These are phyloP conservation scores for Ommatoiulus sabulosus DNA, from an alignment of 2,888 invertebrate genomes.

Conservation along the genomic window DNA sequence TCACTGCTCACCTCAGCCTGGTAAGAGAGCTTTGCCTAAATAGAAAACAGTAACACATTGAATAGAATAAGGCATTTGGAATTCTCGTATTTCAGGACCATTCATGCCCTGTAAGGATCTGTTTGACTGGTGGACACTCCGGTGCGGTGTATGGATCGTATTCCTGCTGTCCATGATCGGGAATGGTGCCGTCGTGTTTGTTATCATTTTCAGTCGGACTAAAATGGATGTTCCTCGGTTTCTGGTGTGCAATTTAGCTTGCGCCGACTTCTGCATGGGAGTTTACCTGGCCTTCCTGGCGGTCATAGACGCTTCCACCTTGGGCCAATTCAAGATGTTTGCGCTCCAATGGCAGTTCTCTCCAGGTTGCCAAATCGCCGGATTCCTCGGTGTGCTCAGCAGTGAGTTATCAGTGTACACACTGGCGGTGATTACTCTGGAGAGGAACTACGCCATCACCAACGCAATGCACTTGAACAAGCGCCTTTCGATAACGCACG, in stretches of 20 bases:
- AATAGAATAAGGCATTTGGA: background rate
- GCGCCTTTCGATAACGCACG: constrained; percentile 86
- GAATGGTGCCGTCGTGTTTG: constrained; percentile 95
- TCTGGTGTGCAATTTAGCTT: constrained; percentile 94
- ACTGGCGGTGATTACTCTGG: constrained; percentile 93
- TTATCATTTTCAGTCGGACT: constrained; percentile 87
- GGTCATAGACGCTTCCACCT: constrained; percentile 93
- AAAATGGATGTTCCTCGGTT: constrained; percentile 98
- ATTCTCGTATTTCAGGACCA: constrained; percentile 73
- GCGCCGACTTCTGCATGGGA: constrained; percentile 98
- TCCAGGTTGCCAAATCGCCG: constrained; percentile 90
- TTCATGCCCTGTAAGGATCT: constrained; percentile 95
- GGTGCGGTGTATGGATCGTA: constrained; percentile 97
- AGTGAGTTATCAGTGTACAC: constrained; percentile 96
- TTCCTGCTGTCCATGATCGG: constrained; percentile 95
- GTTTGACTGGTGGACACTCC: constrained; percentile 97
- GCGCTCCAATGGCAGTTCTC: constrained; percentile 99
- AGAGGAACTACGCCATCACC: constrained; percentile 96
- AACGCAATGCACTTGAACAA: constrained; percentile 98
- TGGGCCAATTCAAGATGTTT: constrained; percentile 95
- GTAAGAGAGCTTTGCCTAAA: constrained; percentile 42
- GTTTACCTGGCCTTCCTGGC: constrained; percentile 93
- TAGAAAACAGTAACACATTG: background rate
- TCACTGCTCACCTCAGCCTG: constrained; percentile 61
- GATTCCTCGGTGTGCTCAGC: constrained; percentile 93